Evolutionary conservation across 2,113 vertebrate genomes (phyloP), one percentile per base, ranked within the genome.

Genomic region (Dromiciops gliroides): DNA sequence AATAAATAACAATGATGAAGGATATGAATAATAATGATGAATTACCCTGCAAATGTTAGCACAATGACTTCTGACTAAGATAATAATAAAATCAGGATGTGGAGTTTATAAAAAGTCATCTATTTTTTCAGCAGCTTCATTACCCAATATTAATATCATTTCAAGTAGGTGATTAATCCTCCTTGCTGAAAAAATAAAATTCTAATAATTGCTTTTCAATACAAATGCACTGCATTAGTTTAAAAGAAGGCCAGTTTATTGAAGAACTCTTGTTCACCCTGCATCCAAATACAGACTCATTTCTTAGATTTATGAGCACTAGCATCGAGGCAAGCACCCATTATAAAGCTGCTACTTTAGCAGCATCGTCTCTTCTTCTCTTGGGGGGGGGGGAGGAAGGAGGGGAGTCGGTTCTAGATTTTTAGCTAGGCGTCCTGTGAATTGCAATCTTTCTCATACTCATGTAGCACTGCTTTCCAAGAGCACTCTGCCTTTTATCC

Each of bases 191-290:
- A 94, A 98, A 97, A 96, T 91, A 95, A 92, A 97, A 94, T 92
- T 95, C 44, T 95, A 95, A 95, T 97, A 94, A 95, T 92, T 97
- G 75, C 8, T 98, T 98, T 96, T 97, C 89, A 67, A 94, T 96
- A 94, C n/a, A 96, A 98, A 95, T 83, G 2, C 50, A 95, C 24
- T 91, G 19, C 51, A 89, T n/a, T 90, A 0, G 5, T 50, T 92
- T 90, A 90, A 95, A 96, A 90, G n/a, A 91, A 97, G n/a, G 50
- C 11, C 89, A 89, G 48, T 93, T 89, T 95, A 93, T 53, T 28
- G 9, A 7, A 47, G 47, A 96, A 96, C 16, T 95, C 14, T 93
- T 88, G 16, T 28, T 96, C 48, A 90, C 12, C 47, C 83, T 95
- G 24, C 90, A 97, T 95, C 94, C 75, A 94, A 94, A 96, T 51